phyloP scores from a whole-genome alignment of 2,888 invertebrate species.

The Exephanes ischioxanthus region DNA sequence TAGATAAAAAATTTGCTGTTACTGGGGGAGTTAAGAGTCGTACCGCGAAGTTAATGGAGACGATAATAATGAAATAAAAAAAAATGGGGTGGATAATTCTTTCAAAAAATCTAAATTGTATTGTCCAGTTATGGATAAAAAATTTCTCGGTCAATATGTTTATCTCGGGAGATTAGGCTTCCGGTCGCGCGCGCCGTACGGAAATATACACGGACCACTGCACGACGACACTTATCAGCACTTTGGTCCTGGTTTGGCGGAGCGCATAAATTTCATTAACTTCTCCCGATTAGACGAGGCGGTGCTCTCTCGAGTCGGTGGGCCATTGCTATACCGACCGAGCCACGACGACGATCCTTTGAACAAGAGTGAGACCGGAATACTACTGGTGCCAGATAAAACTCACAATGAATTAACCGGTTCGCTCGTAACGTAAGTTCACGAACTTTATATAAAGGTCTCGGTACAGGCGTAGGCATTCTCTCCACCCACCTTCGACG shows the following conservation, averaged over 20 bases:
- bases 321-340: slow-evolving; percentile 7
- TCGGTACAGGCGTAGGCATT: slow-evolving; percentile 5
- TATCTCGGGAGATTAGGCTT: neutral
- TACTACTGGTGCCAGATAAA: slow-evolving; percentile 38
- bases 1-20: neutral
- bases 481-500: slow-evolving; percentile 23
- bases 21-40: neutral
- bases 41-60: neutral
- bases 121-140: neutral
- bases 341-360: slow-evolving; percentile 23
- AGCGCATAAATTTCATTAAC: slow-evolving; percentile 52
- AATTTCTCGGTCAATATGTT: neutral
- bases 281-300: slow-evolving; percentile 41
- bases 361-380: slow-evolving; percentile 14
- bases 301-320: slow-evolving; percentile 8
- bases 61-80: neutral
- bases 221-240: slow-evolving; percentile 21
- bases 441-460: neutral
- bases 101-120: neutral
- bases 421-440: slow-evolving; percentile 15
- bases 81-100: neutral
- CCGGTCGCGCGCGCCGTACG: neutral
- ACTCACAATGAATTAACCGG: slow-evolving; percentile 41
- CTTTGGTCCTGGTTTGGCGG: slow-evolving; percentile 2
- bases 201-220: slow-evolving; percentile 1